Base-by-base conservation (phyloP, 2,888 invertebrate genomes). In the Clusia tigrina region DNA sequence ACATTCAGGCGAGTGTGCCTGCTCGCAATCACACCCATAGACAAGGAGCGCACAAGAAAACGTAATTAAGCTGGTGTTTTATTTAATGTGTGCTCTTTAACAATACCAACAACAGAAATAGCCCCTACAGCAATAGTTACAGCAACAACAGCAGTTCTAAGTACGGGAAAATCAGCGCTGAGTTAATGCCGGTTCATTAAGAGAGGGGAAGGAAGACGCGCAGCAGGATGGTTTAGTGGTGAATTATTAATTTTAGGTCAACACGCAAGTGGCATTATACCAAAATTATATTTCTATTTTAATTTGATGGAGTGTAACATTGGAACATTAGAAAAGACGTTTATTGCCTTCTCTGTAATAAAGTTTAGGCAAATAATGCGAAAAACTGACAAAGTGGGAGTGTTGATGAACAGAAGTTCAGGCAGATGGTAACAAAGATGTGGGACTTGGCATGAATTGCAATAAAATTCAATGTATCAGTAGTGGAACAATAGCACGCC, bases 51-150 rank as follows among this genome's bases (percentile, higher is more conserved):
- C 32, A 32, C 32, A 9, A 9, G 6, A 12, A 42, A 42, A 48
- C 48, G 15, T 65, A 63, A 67, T 65, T 65, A 63, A 65, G 59
- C 59, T 54, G 60, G 59, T 62, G 51, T 56, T 64, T 63, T 54
- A 54, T 54, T 58, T 60, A 58, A 64, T 62, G 54, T 58, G 57
- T 55, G 60, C 52, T 55, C 58, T 60, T 60, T 60, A 55, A 54
- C 25, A 60, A 64, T 42, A 54, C 26, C 58, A 60, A 57, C 48
- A 62, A 57, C 42, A 42, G 42, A 10, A 42, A 42, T 17, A 42
- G n/a, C 42, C 9, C 9, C 42, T 15, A 42, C 6, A 42, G n/a
- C 42, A 42, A 20, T 15, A 20, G 5, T 3, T 5, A 48, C 48
- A 48, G 22, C 18, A 20, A 48, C 48, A 18, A 48, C 48, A 48